These are phyloP conservation scores for Isichthys henryi DNA, from an alignment of 2,113 vertebrate species.

Conservation along the genomic window DNA sequence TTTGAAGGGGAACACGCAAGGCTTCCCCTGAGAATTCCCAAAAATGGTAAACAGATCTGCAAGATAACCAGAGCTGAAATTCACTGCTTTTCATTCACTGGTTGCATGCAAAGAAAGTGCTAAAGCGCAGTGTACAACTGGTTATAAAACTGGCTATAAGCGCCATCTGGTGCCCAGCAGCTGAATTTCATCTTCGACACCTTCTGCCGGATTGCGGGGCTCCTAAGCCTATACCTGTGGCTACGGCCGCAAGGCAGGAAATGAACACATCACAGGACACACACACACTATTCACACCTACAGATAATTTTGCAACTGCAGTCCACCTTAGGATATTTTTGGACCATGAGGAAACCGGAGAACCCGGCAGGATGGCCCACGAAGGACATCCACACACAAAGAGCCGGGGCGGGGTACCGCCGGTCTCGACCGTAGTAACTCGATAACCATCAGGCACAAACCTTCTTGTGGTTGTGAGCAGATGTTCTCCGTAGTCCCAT, in stretches of 20 bases:
- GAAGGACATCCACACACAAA: too few relatives aligned
- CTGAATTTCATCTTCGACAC: neutral
- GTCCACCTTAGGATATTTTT: neutral
- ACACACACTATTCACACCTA: neutral
- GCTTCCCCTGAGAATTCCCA: constrained; percentile 77
- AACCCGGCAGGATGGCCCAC: neutral
- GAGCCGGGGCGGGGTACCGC: too few relatives aligned
- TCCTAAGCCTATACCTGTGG: neutral
- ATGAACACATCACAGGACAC: neutral
- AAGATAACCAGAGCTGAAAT: constrained; percentile 26
- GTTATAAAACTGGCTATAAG: neutral
- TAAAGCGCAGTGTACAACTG: neutral
- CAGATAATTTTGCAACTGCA: neutral
- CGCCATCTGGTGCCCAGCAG: neutral
- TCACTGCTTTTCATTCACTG: neutral
- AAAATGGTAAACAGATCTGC: constrained; percentile 71
- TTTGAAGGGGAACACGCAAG: constrained; percentile 83
- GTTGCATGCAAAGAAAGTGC: neutral
- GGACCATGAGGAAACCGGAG: neutral
- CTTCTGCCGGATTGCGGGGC: neutral
- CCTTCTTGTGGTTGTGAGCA: constrained; percentile 82
- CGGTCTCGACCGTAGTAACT: neutral
- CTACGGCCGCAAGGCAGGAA: neutral
- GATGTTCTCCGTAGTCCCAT: constrained; percentile 69
- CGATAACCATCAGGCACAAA: constrained; percentile 32